phyloP scores from a whole-genome alignment of 1,140 invertebrate genomes.

The Sogatella furcifera region DNA sequence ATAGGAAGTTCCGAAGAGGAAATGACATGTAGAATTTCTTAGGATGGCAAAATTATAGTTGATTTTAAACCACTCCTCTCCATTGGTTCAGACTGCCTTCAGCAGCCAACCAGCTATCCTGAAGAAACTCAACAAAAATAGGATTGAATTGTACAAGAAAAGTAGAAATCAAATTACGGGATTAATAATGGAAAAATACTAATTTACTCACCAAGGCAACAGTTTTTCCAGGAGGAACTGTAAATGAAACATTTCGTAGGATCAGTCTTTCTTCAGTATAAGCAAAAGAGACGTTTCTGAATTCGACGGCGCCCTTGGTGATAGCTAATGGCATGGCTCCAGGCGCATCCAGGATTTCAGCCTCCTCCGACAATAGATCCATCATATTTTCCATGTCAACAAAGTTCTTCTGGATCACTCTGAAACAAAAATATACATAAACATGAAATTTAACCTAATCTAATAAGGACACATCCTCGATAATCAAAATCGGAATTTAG shows the following conservation, averaged over 20 bases:
- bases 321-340: conserved; percentile 60
- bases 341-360: conserved; percentile 75
- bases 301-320: conserved; percentile 70
- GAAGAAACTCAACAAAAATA: too few relatives aligned
- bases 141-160: too few relatives aligned
- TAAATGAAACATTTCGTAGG: conserved; percentile 75
- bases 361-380: conserved; percentile 75
- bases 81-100: too few relatives aligned
- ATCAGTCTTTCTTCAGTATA: conserved; percentile 75
- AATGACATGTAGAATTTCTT: too few relatives aligned
- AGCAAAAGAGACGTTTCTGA: conserved; percentile 78
- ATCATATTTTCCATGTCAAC: conserved; percentile 99
- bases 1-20: too few relatives aligned
- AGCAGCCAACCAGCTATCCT: too few relatives aligned
- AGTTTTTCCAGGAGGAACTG: conserved; percentile 78
- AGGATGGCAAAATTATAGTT: too few relatives aligned
- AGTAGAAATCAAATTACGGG: neutral
- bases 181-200: conserved; percentile 3
- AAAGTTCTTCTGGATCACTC: conserved; percentile 93
- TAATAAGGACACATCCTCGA: neutral
- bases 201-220: conserved; percentile 66
- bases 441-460: neutral
- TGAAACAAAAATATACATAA: conserved; percentile 34
- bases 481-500: too few relatives aligned
- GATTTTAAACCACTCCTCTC: too few relatives aligned